Evolutionary conservation across 1,140 invertebrate species (phyloP).

Genomic region (Pseudomyrmex concolor): DNA sequence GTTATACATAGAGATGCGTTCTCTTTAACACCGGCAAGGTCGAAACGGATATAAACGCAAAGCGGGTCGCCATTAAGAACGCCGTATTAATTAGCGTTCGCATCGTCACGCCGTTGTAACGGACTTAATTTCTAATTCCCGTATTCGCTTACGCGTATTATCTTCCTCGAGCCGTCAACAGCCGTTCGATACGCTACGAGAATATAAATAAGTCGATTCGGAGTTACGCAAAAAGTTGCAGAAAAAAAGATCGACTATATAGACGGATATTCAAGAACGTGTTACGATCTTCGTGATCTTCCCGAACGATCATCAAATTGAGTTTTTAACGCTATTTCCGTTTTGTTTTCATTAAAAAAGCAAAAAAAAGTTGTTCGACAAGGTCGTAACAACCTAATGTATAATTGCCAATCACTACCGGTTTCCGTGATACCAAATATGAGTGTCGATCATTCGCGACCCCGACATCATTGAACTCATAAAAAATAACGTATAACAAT

Average conservation of each 20-base stretch:
- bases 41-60: conserved; percentile 30
- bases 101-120: conserved; percentile 25
- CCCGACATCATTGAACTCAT: conserved; percentile 27
- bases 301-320: too few relatives aligned
- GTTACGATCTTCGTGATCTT: too few relatives aligned
- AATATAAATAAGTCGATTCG: background rate
- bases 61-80: conserved; percentile 33
- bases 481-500: conserved; percentile 20
- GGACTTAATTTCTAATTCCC: conserved; percentile 30
- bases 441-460: conserved; percentile 40
- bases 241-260: background rate
- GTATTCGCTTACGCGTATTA: background rate
- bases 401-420: conserved; percentile 23
- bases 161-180: background rate
- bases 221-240: background rate
- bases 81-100: conserved; percentile 27
- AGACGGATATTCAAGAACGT: too few relatives aligned
- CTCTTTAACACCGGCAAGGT: background rate
- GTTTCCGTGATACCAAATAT: conserved; percentile 12
- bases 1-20: conserved; percentile 7
- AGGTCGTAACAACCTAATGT: background rate
- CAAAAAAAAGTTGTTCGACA: background rate
- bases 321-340: too few relatives aligned
- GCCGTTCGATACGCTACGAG: background rate
- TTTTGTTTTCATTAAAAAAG: background rate